Conservation (phyloP, 2,888 invertebrate genomes). For the Steromphala cineraria region DNA sequence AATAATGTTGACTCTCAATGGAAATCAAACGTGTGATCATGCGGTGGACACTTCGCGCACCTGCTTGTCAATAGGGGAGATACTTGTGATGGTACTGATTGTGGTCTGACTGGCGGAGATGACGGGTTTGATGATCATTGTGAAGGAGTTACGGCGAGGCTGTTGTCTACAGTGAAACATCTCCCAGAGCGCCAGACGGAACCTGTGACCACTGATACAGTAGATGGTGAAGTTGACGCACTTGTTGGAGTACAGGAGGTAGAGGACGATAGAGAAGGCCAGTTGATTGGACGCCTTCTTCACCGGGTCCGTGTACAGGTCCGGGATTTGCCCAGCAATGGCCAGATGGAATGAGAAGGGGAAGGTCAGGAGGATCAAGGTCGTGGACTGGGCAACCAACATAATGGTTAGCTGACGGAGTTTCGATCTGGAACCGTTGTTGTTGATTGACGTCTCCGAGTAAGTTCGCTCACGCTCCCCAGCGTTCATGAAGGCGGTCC, state of each 20-base stretch:
- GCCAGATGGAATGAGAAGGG: constrained; percentile 56
- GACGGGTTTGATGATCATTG: background rate
- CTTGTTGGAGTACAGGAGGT: constrained; percentile 60
- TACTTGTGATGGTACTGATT: background rate
- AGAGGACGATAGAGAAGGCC: constrained; percentile 57
- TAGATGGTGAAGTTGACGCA: constrained; percentile 62
- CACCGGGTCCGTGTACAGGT: constrained; percentile 39
- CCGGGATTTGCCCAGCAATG: constrained; percentile 38
- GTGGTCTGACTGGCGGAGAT: background rate
- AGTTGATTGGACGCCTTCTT: constrained; percentile 45
- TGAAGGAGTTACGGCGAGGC: background rate
- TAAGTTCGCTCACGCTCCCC: background rate
- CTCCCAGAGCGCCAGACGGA: constrained; percentile 46
- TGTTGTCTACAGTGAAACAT: constrained; percentile 1
- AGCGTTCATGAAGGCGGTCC: background rate
- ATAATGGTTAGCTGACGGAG: constrained; percentile 54
- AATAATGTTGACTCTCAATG: no score
- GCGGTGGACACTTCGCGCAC: background rate
- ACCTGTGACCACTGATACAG: constrained; percentile 52
- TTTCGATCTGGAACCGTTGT: background rate
- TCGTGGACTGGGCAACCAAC: constrained; percentile 57
- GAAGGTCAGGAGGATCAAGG: constrained; percentile 54
- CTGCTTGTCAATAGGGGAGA: background rate
- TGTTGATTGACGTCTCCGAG: background rate
- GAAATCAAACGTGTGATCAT: no score